Percentiles rank a stretch among this genome's conserved stretches.
These are phyloP conservation scores for Silurus asotus DNA, from an alignment of 2,113 vertebrate genomes.

Conservation along the genomic window DNA sequence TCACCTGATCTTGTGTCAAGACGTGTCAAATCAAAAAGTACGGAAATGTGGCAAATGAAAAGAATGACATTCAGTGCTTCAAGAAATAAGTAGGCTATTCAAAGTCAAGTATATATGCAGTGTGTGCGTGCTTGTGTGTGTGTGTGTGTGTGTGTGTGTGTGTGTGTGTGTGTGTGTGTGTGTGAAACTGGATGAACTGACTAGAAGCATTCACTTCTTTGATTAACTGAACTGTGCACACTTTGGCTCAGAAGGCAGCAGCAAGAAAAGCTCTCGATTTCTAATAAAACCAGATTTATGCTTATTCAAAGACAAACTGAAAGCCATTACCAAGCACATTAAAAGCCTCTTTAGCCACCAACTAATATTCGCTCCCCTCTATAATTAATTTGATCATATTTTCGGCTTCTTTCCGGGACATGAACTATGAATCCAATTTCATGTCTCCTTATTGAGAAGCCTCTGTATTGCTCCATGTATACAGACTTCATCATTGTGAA, in stretches of 20 bases:
- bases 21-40: constrained; percentile 17
- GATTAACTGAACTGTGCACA: constrained; percentile 45
- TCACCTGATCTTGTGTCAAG: constrained; percentile 27
- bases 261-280: constrained; percentile 45
- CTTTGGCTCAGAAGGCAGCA: constrained; percentile 31
- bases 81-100: constrained; percentile 29
- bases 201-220: constrained; percentile 35
- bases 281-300: constrained; percentile 56
- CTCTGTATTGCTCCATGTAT: constrained; percentile 60
- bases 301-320: constrained; percentile 62
- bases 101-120: constrained; percentile 30
- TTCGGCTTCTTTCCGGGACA: constrained; percentile 63
- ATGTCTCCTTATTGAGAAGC: constrained; percentile 60
- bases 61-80: constrained; percentile 36
- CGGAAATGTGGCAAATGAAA: constrained; percentile 40
- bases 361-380: constrained; percentile 60
- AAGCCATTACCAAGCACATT: constrained; percentile 65
- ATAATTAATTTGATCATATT: constrained; percentile 73
- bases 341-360: constrained; percentile 62
- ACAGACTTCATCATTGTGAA: constrained; percentile 61
- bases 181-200: constrained; percentile 39
- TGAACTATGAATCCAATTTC: constrained; percentile 68
- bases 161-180: background rate
- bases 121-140: constrained; percentile 1
- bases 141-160: constrained; percentile 9